These are phyloP conservation scores for Arizona elegans DNA, from an alignment of 2,113 vertebrate genomes.

Conservation along the genomic window DNA sequence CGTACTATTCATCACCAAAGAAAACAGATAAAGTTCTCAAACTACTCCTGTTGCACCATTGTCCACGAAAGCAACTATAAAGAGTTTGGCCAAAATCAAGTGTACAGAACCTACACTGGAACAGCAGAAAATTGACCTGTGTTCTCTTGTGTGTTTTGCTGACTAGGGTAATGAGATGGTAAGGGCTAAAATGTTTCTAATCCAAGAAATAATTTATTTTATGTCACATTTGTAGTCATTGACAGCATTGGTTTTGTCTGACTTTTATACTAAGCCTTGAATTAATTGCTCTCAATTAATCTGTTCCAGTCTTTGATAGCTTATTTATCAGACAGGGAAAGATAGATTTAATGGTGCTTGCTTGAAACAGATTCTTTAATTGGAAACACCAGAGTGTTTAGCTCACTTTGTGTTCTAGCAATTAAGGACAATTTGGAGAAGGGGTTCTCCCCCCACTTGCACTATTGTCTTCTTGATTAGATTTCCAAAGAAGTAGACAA, in stretches of 20 bases:
- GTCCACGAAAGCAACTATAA: not conserved
- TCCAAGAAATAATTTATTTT: slow-evolving; percentile 46
- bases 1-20: not conserved
- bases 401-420: slow-evolving; percentile 76
- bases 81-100: not conserved
- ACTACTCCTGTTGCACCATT: not conserved
- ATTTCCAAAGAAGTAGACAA: slow-evolving; percentile 80
- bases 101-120: not conserved
- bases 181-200: slow-evolving; percentile 32
- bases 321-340: slow-evolving; percentile 85
- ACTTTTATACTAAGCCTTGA: slow-evolving; percentile 71
- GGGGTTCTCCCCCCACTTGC: slow-evolving; percentile 71
- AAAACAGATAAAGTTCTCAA: not conserved
- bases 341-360: slow-evolving; percentile 80
- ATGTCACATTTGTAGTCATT: slow-evolving; percentile 69
- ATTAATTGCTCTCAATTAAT: slow-evolving; percentile 83
- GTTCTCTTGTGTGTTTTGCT: slow-evolving; percentile 7
- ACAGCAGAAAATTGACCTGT: slow-evolving; percentile 13
- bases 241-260: slow-evolving; percentile 63
- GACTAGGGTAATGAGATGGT: slow-evolving; percentile 26
- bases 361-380: slow-evolving; percentile 80
- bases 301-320: slow-evolving; percentile 77
- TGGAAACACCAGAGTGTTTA: slow-evolving; percentile 79
- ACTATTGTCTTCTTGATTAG: slow-evolving; percentile 86
- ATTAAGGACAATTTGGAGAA: slow-evolving; percentile 91